phyloP scores from a whole-genome alignment of 2,797 vertebrate species.

The Sebastes hubbsi region DNA sequence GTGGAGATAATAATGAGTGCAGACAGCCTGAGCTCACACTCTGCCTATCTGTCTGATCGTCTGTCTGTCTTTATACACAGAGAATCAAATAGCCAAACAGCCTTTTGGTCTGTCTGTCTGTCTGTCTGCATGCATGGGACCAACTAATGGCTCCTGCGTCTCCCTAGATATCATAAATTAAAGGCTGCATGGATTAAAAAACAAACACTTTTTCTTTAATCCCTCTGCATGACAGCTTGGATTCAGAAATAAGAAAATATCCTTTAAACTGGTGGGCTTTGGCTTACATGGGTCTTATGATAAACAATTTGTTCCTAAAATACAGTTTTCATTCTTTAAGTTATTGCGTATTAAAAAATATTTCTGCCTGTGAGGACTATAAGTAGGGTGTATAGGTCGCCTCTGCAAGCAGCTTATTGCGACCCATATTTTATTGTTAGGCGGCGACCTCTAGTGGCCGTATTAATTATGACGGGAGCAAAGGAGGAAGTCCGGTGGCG shows the following conservation, averaged over 20 bases:
- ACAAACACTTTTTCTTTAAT: not conserved
- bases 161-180: constrained; percentile 15
- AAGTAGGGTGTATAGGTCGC: not conserved
- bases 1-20: constrained; percentile 29
- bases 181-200: constrained; percentile 7
- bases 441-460: not conserved
- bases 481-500: too few species aligned
- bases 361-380: not conserved
- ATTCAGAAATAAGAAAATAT: not conserved
- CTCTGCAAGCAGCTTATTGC: not conserved
- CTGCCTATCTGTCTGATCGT: not conserved
- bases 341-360: not conserved
- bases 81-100: constrained; percentile 23
- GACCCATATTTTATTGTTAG: not conserved
- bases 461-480: not conserved
- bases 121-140: not conserved
- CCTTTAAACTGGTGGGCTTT: not conserved
- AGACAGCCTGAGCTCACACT: constrained; percentile 44
- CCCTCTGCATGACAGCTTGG: not conserved
- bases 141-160: constrained; percentile 20
- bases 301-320: not conserved
- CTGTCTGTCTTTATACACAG: constrained; percentile 4
- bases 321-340: not conserved
- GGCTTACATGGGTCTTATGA: not conserved
- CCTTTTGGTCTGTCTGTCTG: constrained; percentile 3